Conservation (phyloP, 2,888 invertebrate genomes). For the Archips crataeganus region DNA sequence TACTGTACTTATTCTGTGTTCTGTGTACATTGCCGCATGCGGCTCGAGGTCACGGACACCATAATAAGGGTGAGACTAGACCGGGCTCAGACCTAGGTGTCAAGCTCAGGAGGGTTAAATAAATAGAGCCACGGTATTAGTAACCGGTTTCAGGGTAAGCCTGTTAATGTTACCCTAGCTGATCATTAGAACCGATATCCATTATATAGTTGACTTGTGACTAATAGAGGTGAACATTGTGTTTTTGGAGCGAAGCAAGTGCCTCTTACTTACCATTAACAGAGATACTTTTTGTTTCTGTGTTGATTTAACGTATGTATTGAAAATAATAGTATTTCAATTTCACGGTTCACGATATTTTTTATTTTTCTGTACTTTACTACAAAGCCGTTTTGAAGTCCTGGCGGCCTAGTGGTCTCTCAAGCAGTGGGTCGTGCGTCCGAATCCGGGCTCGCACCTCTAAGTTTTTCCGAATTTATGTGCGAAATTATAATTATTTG, state of each 20-base stretch:
- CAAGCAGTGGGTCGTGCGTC: too few species aligned
- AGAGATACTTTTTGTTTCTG: too few species aligned
- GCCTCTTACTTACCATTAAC: too few species aligned
- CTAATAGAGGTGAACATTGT: background rate
- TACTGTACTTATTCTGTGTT: conserved; percentile 1
- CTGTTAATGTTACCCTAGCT: background rate
- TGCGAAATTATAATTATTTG: too few species aligned
- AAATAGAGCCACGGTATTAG: background rate
- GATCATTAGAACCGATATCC: background rate
- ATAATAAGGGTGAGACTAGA: conserved; percentile 47
- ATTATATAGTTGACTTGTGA: background rate
- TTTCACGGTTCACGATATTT: too few species aligned
- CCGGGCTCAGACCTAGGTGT: conserved; percentile 34
- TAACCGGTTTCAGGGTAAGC: background rate
- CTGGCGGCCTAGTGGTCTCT: too few species aligned
- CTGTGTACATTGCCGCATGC: conserved; percentile 10
- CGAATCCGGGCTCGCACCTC: too few species aligned
- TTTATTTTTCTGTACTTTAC: too few species aligned
- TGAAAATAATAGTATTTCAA: too few species aligned
- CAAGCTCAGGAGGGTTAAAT: conserved; percentile 30
- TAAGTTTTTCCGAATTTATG: too few species aligned
- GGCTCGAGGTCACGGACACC: conserved; percentile 60
- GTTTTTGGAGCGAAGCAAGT: background rate
- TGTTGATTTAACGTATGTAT: too few species aligned
- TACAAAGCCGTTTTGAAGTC: too few species aligned